Conservation (phyloP, 1,140 invertebrate species). For the Adoxophyes honmai region DNA sequence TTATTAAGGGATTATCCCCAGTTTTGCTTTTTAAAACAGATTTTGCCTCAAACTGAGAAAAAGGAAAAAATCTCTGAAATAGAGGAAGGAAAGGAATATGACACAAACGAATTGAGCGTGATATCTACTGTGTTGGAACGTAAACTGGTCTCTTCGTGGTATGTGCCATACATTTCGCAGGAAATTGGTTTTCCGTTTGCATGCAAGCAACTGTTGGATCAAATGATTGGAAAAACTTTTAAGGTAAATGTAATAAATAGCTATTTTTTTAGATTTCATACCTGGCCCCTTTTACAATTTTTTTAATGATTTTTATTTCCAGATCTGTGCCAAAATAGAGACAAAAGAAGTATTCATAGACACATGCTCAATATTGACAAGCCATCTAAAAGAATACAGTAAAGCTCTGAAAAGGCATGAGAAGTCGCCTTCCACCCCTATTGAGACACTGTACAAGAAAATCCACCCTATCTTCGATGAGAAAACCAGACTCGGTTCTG, state of each 20-base stretch:
- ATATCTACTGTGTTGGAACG: constrained; percentile 68
- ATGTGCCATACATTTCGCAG: constrained; percentile 66
- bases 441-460: constrained; percentile 58
- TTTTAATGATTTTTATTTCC: constrained; percentile 23
- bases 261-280: no score
- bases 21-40: constrained; percentile 29
- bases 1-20: constrained; percentile 45
- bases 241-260: no score
- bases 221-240: constrained; percentile 70
- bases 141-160: constrained; percentile 72
- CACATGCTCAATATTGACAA: constrained; percentile 67
- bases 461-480: constrained; percentile 50
- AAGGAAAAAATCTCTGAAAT: constrained; percentile 1
- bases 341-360: constrained; percentile 68
- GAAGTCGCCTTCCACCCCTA: constrained; percentile 44
- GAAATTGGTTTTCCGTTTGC: constrained; percentile 74
- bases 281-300: no score
- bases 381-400: constrained; percentile 78
- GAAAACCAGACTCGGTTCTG: constrained; percentile 61
- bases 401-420: constrained; percentile 73
- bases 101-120: constrained; percentile 61
- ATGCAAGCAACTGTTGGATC: constrained; percentile 74
- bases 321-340: constrained; percentile 71
- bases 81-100: constrained; percentile 50
- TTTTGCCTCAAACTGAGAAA: constrained; percentile 38